A percentile compares a stretch with the other conserved stretches of the same genome.
Conservation (phyloP, 2,797 vertebrate genomes). For the Coendou prehensilis region DNA sequence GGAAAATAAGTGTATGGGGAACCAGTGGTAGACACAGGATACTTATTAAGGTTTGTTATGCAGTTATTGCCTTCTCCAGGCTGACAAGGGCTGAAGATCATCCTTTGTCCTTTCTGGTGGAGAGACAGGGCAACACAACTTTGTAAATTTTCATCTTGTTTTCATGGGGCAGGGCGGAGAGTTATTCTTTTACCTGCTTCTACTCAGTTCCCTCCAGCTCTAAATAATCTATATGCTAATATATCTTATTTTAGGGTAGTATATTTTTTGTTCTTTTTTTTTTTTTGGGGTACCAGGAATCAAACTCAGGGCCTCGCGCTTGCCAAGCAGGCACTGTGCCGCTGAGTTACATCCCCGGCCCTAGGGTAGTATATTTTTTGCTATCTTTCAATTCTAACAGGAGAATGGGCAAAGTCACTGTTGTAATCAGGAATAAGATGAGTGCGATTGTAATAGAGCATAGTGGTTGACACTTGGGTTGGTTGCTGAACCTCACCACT, state of each 20-base stretch:
- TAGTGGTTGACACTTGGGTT: neutral
- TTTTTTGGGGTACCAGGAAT: no score
- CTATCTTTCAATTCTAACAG: neutral
- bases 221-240: neutral
- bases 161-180: neutral
- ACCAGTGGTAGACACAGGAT: neutral
- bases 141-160: neutral
- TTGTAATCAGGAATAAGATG: neutral
- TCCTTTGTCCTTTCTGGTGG: neutral
- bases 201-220: neutral
- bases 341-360: no score
- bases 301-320: no score
- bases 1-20: neutral
- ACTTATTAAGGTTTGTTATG: no score
- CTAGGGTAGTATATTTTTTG: neutral
- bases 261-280: neutral
- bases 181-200: neutral
- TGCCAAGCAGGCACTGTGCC: no score
- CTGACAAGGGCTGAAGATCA: neutral
- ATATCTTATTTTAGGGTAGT: neutral
- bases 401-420: neutral
- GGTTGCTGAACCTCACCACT: neutral
- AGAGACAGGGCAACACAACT: neutral
- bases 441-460: neutral
- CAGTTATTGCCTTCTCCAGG: accelerated